A percentile compares a stretch with the other conserved stretches of the same genome.
Evolutionary conservation across 2,113 vertebrate species (phyloP).

Genomic region (Petaurus breviceps): DNA sequence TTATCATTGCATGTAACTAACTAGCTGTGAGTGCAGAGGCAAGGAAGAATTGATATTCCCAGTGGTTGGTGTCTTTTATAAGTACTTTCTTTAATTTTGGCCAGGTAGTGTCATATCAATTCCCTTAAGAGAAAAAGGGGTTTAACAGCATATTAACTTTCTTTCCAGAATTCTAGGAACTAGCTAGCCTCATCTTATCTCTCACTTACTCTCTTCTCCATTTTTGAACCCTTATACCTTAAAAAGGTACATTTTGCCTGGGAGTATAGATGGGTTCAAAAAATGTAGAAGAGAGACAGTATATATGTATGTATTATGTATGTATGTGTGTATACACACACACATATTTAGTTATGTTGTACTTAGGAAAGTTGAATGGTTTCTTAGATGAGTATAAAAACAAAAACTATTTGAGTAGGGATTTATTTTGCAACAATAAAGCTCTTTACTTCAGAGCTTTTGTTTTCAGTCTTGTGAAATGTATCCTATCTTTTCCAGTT

Average conservation of each 20-base stretch:
- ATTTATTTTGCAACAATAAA: slow-evolving; percentile 24
- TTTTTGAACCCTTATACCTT: not conserved
- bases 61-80: not conserved
- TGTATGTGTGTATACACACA: no score
- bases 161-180: not conserved
- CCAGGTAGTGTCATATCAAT: not conserved
- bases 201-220: not conserved
- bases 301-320: no score
- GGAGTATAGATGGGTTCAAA: not conserved
- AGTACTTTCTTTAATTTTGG: not conserved
- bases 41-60: not conserved
- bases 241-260: not conserved
- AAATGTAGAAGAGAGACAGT: not conserved
- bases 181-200: not conserved
- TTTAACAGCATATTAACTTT: not conserved
- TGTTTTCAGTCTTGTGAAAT: slow-evolving; percentile 8
- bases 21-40: not conserved
- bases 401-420: not conserved
- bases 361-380: not conserved
- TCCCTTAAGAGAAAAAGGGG: not conserved
- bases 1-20: not conserved
- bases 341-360: not conserved
- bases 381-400: not conserved
- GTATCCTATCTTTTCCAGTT: not conserved
- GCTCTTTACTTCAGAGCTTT: not conserved